These are phyloP conservation scores for Uropetala carovei DNA, from an alignment of 2,888 invertebrate species.

Conservation along the genomic window DNA sequence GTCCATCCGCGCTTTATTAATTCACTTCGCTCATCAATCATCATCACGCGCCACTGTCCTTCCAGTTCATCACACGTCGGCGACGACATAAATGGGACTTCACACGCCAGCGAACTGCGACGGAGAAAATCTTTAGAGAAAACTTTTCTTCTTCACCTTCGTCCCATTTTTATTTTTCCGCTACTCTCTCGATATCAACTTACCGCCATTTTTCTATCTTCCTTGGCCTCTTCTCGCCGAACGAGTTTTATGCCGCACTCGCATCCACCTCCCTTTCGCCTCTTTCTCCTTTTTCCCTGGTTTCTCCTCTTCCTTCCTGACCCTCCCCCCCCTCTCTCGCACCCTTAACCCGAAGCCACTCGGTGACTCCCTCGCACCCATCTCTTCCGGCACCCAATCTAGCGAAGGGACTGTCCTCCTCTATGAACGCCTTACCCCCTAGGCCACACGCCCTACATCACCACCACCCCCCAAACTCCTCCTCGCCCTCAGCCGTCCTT, in stretches of 20 bases:
- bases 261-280: too few relatives aligned
- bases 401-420: conserved; percentile 1
- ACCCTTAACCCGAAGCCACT: neutral
- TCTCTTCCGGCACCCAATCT: neutral
- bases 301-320: neutral
- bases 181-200: neutral
- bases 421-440: conserved; percentile 3
- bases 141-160: neutral
- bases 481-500: neutral
- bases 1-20: conserved; percentile 43
- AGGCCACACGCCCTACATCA: neutral
- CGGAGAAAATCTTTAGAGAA: conserved; percentile 37
- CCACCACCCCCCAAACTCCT: neutral
- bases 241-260: too few relatives aligned
- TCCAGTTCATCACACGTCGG: neutral
- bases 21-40: conserved; percentile 42
- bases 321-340: neutral
- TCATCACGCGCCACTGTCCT: neutral
- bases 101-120: neutral
- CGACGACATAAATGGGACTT: neutral
- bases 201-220: neutral
- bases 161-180: neutral
- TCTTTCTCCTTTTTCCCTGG: neutral
- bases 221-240: too few relatives aligned
- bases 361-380: neutral